A percentile compares a stretch with the other conserved stretches of the same genome.
Evolutionary conservation across 2,797 vertebrate genomes (phyloP).

Genomic region (Peromyscus eremicus): DNA sequence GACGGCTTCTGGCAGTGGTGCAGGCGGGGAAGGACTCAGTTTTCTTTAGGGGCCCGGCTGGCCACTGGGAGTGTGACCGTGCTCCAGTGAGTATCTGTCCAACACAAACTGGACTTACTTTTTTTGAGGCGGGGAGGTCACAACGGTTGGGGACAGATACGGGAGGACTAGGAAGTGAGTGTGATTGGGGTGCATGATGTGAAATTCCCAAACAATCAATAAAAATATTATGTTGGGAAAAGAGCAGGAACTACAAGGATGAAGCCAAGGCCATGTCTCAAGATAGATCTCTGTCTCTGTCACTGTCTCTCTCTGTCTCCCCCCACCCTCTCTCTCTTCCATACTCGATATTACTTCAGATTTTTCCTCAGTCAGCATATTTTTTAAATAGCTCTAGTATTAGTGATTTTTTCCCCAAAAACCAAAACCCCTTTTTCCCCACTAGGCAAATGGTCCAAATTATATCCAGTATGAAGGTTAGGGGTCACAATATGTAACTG

Average conservation of each 20-base stretch:
- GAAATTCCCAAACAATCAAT: background rate
- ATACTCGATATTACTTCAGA: background rate
- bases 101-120: background rate
- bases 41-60: background rate
- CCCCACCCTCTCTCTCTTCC: background rate
- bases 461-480: background rate
- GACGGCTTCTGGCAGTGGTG: background rate
- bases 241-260: slow-evolving; percentile 25
- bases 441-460: background rate
- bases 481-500: background rate
- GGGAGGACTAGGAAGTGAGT: background rate
- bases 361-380: background rate
- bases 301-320: background rate
- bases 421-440: slow-evolving; percentile 11
- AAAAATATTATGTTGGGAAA: background rate
- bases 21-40: background rate
- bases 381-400: background rate
- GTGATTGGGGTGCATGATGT: background rate
- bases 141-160: background rate
- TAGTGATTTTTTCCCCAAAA: slow-evolving; percentile 15
- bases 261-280: slow-evolving; percentile 1
- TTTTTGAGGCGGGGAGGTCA: background rate
- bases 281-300: background rate
- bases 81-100: background rate
- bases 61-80: background rate